phyloP scores from a whole-genome alignment of 2,113 vertebrate species.

The Petrocephalus zakoni region DNA sequence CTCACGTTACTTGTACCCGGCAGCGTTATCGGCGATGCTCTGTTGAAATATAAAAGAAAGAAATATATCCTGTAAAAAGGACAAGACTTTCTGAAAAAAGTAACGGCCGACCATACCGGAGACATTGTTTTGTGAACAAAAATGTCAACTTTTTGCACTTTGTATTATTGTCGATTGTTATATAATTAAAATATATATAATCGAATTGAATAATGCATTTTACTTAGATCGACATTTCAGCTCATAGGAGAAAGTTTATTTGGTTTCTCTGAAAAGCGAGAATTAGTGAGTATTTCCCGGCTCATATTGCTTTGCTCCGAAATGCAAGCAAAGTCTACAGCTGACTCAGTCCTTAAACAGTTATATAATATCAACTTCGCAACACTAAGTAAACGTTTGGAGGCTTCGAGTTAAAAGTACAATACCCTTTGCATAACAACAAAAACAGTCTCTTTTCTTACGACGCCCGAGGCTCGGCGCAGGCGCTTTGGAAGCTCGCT shows the following conservation, averaged over 20 bases:
- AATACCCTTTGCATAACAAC: slow-evolving; percentile 40
- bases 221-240: neutral
- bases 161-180: neutral
- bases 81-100: neutral
- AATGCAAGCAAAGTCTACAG: neutral
- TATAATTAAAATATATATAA: neutral
- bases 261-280: neutral
- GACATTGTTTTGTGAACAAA: neutral
- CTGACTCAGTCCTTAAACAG: slow-evolving; percentile 22
- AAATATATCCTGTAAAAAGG: slow-evolving; percentile 27
- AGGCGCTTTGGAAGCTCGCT: slow-evolving; percentile 61
- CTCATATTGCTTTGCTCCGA: neutral
- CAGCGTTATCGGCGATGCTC: slow-evolving; percentile 46
- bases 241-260: neutral
- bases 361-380: slow-evolving; percentile 43
- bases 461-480: slow-evolving; percentile 57
- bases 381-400: slow-evolving; percentile 32
- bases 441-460: slow-evolving; percentile 37
- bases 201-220: neutral
- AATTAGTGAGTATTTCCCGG: no score
- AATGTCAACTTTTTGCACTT: neutral
- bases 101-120: neutral
- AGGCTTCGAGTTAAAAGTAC: slow-evolving; percentile 22
- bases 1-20: slow-evolving; percentile 43
- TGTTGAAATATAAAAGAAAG: slow-evolving; percentile 26